These are phyloP conservation scores for Leucosticte australis DNA, from an alignment of 2,113 vertebrate genomes.

Conservation along the genomic window DNA sequence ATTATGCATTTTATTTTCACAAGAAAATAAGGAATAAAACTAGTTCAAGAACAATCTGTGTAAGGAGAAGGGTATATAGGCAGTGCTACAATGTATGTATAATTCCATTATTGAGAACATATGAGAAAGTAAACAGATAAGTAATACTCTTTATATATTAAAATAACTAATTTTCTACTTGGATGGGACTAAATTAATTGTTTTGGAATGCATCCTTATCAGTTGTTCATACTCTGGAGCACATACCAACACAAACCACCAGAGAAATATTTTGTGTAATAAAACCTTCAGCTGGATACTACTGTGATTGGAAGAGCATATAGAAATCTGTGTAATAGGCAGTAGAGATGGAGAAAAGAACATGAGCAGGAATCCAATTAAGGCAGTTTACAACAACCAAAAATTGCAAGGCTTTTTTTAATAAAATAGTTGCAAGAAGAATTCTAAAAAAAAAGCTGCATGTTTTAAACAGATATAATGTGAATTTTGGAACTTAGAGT, in stretches of 20 bases:
- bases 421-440: background rate
- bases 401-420: background rate
- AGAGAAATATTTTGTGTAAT: constrained; percentile 1
- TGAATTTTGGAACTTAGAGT: background rate
- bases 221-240: constrained; percentile 1
- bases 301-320: background rate
- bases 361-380: background rate
- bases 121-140: background rate
- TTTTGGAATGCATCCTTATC: constrained; percentile 17
- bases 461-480: background rate
- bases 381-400: background rate
- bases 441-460: background rate
- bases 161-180: constrained; percentile 57
- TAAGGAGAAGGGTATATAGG: background rate
- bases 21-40: background rate
- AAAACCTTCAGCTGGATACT: background rate
- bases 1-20: background rate
- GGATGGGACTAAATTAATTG: constrained; percentile 29
- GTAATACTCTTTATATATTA: background rate
- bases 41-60: background rate
- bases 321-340: constrained; percentile 4
- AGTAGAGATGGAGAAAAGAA: background rate
- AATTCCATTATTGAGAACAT: background rate
- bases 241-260: background rate
- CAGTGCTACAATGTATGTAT: background rate